Evolutionary conservation across 2,888 invertebrate genomes (phyloP), one percentile per base, ranked within the genome.

Genomic region (Tachina lurida): DNA sequence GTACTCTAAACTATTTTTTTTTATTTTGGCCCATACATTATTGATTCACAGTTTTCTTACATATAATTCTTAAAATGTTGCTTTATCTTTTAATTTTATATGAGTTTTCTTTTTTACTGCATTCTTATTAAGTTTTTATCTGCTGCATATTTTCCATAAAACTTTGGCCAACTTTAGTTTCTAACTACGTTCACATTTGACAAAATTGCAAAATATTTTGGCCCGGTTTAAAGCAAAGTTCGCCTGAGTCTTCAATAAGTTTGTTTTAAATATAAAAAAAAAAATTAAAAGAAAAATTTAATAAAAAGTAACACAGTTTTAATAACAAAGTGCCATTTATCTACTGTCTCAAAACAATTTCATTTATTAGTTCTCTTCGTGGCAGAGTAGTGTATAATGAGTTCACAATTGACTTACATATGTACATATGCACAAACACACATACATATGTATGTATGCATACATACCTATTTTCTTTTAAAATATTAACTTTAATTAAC

Each of bases 131-230:
- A 15, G 15, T 39, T 49, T 74, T 39, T 49, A 41, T 49, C 43
- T 41, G 54, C 71, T 65, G 70, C 54, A 39, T 45, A 65, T 67
- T 45, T 13, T 13, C 43, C 54, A 31, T 70, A 19, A 47, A 71
- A 63, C 31, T 54, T 62, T 52, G 71, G 15, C 79, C 79, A 79
- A 73, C 47, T 79, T 79, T 79, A 79, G 79, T 73, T 79, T 65
- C 39, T 63, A 41, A 56, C 45, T 13, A 65, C 71, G 47, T 71
- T 65, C 71, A 41, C 63, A 73, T 73, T 73, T 79, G 71, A 65
- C 71, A 65, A 56, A 79, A 79, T 79, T 79, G 65, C 71, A 22
- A 56, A 56, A 65, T 47, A 39, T 63, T 65, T 56, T 47, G 47
- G 56, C 45, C 63, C 45, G 79, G 63, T 58, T 71, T 71, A 19